These are phyloP conservation scores for Eubucco bourcierii DNA, from an alignment of 2,113 vertebrate genomes.

Conservation along the genomic window DNA sequence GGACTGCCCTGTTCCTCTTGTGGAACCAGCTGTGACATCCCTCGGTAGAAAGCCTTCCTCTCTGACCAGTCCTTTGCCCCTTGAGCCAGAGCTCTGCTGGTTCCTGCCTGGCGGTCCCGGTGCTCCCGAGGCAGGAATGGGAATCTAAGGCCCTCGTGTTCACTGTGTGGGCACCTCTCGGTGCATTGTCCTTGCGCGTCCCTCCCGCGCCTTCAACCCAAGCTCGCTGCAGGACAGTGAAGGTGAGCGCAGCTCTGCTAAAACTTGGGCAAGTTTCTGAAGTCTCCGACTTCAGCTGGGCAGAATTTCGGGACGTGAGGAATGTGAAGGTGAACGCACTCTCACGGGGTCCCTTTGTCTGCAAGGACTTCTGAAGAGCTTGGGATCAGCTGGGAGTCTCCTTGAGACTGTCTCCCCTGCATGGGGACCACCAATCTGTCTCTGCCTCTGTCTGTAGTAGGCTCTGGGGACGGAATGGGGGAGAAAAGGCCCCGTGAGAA, in stretches of 20 bases:
- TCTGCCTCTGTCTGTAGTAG: not conserved
- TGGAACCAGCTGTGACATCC: not conserved
- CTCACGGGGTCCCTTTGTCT: not conserved
- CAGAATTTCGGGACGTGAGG: not conserved
- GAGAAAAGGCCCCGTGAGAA: not conserved
- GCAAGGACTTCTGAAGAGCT: not conserved
- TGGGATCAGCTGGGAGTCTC: accelerated
- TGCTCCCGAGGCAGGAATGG: not conserved
- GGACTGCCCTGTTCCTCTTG: not conserved
- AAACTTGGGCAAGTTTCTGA: not conserved
- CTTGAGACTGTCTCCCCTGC: not conserved
- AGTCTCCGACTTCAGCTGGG: not conserved
- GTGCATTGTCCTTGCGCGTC: accelerated
- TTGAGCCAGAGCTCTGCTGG: not conserved
- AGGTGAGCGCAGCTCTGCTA: not conserved
- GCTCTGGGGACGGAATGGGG: accelerated
- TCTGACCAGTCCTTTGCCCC: not conserved
- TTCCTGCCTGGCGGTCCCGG: not conserved
- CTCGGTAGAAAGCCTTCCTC: too few species aligned
- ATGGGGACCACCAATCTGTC: accelerated
- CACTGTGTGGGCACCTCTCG: accelerated
- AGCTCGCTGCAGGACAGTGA: not conserved
- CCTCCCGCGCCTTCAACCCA: accelerated
- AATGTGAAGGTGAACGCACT: not conserved
- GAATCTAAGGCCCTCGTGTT: accelerated